Evolutionary conservation across 1,140 invertebrate genomes (phyloP).

Genomic region (Phymastichus coffea): DNA sequence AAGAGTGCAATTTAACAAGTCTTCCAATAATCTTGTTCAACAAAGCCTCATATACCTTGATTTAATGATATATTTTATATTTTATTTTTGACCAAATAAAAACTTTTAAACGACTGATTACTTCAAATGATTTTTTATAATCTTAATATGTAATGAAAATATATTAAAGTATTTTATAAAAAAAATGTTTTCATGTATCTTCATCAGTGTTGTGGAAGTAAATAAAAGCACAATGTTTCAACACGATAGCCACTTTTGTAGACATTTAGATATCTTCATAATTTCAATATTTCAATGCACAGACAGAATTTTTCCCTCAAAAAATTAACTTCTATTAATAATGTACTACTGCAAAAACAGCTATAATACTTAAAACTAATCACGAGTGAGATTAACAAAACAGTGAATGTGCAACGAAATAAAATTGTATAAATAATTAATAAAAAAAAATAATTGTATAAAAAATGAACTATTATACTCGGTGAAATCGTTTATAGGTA

Average conservation of each 20-base stretch:
- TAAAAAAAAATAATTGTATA: slow-evolving; percentile 1
- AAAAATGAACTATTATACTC: slow-evolving; percentile 38
- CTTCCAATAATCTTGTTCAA: slow-evolving; percentile 15
- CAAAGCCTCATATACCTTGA: too few relatives aligned
- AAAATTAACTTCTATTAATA: too few relatives aligned
- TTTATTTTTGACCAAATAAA: slow-evolving; percentile 27
- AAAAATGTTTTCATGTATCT: too few relatives aligned
- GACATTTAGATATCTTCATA: too few relatives aligned
- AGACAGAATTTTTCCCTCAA: slow-evolving; percentile 29
- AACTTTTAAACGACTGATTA: slow-evolving; percentile 9
- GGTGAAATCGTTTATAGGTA: slow-evolving; percentile 44
- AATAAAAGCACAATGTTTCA: too few relatives aligned
- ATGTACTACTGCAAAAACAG: too few relatives aligned
- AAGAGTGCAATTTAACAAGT: slow-evolving; percentile 20
- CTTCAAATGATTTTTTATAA: neutral
- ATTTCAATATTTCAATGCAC: slow-evolving; percentile 10
- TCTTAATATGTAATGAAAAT: neutral
- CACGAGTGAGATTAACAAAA: slow-evolving; percentile 45
- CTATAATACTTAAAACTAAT: too few relatives aligned
- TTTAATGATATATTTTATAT: too few relatives aligned
- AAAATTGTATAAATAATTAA: too few relatives aligned
- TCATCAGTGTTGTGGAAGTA: too few relatives aligned
- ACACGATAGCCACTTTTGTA: too few relatives aligned
- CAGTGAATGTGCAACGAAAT: slow-evolving; percentile 52
- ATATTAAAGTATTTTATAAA: too few relatives aligned